Base-by-base conservation (phyloP, 1,140 invertebrate genomes). In the Drosophila parvula region DNA sequence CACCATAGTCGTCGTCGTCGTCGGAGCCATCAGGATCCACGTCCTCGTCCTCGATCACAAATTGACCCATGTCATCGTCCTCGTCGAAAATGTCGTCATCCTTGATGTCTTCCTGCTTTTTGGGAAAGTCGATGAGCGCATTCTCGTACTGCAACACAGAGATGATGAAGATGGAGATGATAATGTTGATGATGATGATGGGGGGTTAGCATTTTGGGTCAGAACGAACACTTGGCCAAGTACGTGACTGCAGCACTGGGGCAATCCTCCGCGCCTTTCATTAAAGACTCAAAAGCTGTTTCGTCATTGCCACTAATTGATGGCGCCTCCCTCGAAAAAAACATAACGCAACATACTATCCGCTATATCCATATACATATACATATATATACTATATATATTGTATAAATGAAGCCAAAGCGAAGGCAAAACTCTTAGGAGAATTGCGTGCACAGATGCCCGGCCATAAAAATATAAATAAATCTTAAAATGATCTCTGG, bases 271-370 rank as follows among this genome's bases (percentile, higher is more conserved):
- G 22, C 41, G 22, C 59, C 43, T 45, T 55, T 67, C 61, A 78
- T 74, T 81, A 60, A 51, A 57, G 27, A 22, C 27, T 11, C 43
- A 77, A 38, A 61, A 79, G 62, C 63, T 62, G 74, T 82, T 80
- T 89, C 77, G 74, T 84, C 50, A 62, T 78, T 64, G 62, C 74
- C 27, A 71, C 86, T 89, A 89, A 89, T 89, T 89, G 78, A 69
- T 83, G 79, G 82, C 82, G 83, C 83, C 83, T 79, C 59, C 48
- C 16, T 8, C 45, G 10, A 22, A 18, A 43, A 18, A 22, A 9
- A 27, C 51, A 53, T 53, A 53, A 53, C 51, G 38, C 51, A 22
- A 32, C 69, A 59, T 41, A 57, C 45, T 43, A 69, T 43, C 12
- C 18, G 1, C 18, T 22, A 68, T 38, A 50, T 22, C 34, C 10